These are phyloP conservation scores for Ascaphus truei DNA, from an alignment of 2,113 vertebrate species.

Conservation along the genomic window DNA sequence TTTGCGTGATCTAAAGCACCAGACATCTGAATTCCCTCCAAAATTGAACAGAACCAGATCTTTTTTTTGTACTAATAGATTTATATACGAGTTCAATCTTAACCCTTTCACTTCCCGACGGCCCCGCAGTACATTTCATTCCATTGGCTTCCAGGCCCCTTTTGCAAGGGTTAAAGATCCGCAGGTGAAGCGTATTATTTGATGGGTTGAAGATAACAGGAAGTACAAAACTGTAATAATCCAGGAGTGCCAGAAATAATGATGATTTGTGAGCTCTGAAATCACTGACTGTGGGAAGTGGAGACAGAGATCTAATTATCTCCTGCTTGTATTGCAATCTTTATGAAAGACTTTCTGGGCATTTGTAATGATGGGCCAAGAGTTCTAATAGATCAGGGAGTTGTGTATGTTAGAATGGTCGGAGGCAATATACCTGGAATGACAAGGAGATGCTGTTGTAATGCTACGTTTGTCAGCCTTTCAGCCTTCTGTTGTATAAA, in stretches of 20 bases:
- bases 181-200: constrained; percentile 31
- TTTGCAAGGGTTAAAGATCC: constrained; percentile 25
- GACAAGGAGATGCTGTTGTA: no score
- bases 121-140: no score
- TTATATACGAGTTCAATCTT: no score
- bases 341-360: constrained; percentile 48
- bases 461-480: no score
- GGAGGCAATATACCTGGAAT: no score
- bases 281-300: constrained; percentile 48
- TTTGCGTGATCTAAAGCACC: background rate
- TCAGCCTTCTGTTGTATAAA: no score
- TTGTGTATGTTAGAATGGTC: no score
- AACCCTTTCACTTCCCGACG: no score
- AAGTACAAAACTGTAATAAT: constrained; percentile 43
- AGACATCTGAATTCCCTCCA: no score
- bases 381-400: no score
- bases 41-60: no score
- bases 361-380: background rate
- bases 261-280: constrained; percentile 44
- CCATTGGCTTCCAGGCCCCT: background rate
- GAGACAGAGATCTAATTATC: constrained; percentile 44
- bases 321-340: constrained; percentile 46
- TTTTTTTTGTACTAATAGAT: no score
- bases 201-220: constrained; percentile 29
- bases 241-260: constrained; percentile 45